Evolutionary conservation across 2,888 invertebrate genomes (phyloP).

Genomic region (Nymphalis urticae): DNA sequence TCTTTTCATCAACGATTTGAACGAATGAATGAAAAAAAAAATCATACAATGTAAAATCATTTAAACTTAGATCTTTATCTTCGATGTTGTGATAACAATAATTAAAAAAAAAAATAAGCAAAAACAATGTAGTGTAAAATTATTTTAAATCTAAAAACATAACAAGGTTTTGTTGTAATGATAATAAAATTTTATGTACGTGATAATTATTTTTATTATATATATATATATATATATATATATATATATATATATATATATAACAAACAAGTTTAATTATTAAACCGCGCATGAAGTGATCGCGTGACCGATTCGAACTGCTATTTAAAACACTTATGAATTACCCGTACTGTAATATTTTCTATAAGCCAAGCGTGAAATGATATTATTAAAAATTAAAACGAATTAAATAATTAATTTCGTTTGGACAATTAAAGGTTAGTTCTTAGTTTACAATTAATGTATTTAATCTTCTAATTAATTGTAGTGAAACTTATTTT

Average conservation of each 20-base stretch:
- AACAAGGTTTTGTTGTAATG: no score
- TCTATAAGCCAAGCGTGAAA: conserved; percentile 28
- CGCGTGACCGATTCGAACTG: conserved; percentile 32
- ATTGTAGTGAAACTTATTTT: no score
- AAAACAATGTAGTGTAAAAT: no score
- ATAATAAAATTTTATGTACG: no score
- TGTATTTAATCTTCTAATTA: no score
- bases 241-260: conserved; percentile 2
- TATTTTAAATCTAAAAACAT: no score
- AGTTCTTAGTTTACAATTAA: no score
- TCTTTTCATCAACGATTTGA: conserved; percentile 1
- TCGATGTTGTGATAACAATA: no score
- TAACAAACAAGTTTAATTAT: conserved; percentile 23
- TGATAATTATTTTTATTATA: neutral
- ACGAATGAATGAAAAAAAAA: neutral
- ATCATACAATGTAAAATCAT: no score
- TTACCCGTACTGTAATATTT: conserved; percentile 22
- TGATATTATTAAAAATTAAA: conserved; percentile 20
- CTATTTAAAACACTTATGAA: conserved; percentile 24
- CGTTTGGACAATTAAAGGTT: no score
- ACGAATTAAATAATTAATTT: neutral
- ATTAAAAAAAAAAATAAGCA: no score
- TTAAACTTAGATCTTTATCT: no score
- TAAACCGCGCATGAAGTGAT: conserved; percentile 34
- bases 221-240: conserved; percentile 6